A percentile compares a stretch with the other conserved stretches of the same genome.
Evolutionary conservation across 2,113 vertebrate genomes (phyloP).

Genomic region (Zeus faber): DNA sequence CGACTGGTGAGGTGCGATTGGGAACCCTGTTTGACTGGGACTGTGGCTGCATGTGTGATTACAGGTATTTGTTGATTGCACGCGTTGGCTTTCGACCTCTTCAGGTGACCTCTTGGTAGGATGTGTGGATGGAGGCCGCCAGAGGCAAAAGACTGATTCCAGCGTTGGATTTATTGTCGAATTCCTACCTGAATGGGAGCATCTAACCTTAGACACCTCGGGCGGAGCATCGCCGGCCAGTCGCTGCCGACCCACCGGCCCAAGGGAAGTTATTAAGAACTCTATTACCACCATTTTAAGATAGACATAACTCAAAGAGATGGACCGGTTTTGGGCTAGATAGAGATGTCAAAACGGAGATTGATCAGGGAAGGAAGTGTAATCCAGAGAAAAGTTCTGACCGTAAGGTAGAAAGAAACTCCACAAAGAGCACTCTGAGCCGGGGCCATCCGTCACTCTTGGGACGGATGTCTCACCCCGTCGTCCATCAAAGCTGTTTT

Average conservation of each 20-base stretch:
- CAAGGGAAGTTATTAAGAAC: conserved; percentile 70
- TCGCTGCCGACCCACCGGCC: conserved; percentile 64
- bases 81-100: conserved; percentile 39
- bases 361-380: conserved; percentile 65
- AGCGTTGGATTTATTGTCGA: conserved; percentile 62
- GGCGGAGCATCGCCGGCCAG: conserved; percentile 49
- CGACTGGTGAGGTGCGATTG: no score
- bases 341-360: conserved; percentile 71
- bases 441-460: conserved; percentile 51
- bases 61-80: conserved; percentile 31
- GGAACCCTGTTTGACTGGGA: background rate
- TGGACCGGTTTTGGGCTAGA: conserved; percentile 40
- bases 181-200: conserved; percentile 52
- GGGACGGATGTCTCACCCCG: conserved; percentile 42
- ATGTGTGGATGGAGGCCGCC: conserved; percentile 49
- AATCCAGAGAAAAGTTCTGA: conserved; percentile 55
- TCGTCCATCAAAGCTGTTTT: conserved; percentile 55
- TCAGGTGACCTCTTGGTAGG: conserved; percentile 48
- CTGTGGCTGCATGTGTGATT: conserved; percentile 13
- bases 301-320: conserved; percentile 63
- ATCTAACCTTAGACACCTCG: conserved; percentile 66
- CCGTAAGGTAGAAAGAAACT: conserved; percentile 31
- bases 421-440: conserved; percentile 4
- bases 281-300: conserved; percentile 69
- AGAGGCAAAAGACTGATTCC: conserved; percentile 51